Percentiles rank a stretch among this genome's conserved stretches.
These are phyloP conservation scores for Aporophyla nigra DNA, from an alignment of 2,888 invertebrate genomes.

Conservation along the genomic window DNA sequence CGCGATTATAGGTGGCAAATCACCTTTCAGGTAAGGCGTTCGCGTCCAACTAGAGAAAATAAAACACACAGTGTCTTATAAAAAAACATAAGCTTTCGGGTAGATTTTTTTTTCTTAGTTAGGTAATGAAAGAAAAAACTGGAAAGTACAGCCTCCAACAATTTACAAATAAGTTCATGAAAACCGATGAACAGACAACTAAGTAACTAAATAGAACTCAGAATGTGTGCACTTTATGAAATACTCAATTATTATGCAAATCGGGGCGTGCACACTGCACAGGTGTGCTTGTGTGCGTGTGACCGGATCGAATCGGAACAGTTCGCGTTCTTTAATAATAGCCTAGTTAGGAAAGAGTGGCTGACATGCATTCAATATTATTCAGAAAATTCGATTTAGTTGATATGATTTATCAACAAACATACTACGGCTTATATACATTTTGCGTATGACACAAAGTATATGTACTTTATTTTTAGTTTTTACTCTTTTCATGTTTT, in stretches of 20 bases:
- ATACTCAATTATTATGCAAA: slow-evolving; percentile 27
- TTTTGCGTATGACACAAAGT: not conserved
- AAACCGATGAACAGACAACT: not conserved
- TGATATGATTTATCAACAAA: slow-evolving; percentile 13
- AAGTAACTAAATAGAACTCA: not conserved
- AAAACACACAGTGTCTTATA: not conserved
- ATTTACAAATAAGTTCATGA: not conserved
- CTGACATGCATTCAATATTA: slow-evolving; percentile 8
- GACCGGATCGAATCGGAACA: slow-evolving; percentile 26
- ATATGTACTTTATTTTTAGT: not conserved
- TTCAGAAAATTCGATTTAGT: slow-evolving; percentile 8
- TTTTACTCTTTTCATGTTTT: not conserved
- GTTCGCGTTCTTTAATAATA: slow-evolving; percentile 12
- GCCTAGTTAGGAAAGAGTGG: not conserved
- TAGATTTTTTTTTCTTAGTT: not conserved
- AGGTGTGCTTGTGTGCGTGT: slow-evolving; percentile 22
- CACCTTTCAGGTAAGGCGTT: not conserved
- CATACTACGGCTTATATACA: not conserved
- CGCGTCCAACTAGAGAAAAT: not conserved
- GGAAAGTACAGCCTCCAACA: not conserved
- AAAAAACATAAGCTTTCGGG: not conserved
- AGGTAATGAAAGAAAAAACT: not conserved
- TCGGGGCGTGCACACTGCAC: slow-evolving; percentile 3
- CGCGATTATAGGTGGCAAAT: not conserved
- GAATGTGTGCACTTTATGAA: slow-evolving; percentile 16